Evolutionary conservation across 2,797 vertebrate species (phyloP), one percentile per base, ranked within the genome.

Genomic region (Pampus argenteus): DNA sequence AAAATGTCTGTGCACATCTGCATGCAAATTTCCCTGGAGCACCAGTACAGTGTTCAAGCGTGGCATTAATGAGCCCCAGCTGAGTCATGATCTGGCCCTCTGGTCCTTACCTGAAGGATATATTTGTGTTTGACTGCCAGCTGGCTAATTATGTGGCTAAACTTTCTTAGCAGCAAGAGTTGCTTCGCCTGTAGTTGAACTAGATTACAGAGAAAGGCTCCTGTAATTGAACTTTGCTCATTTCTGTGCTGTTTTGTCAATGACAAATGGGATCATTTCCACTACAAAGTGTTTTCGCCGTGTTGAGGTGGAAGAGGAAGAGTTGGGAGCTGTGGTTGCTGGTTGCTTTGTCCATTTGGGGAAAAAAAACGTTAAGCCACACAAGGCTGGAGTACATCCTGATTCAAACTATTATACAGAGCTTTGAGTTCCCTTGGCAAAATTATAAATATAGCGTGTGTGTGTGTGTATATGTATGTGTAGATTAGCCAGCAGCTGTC

Each of bases 401-500:
- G 38, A n/a, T 15, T 56, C 5, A 47, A 68, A n/a, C n/a, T n/a
- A n/a, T n/a, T n/a, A n/a, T n/a, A n/a, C 25, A 48, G 23, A 52
- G 28, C n/a, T 55, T 10, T 14, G 23, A 31, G 54, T 56, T 60
- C 36, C 15, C 44, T 6, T 2, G 0, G 22, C 20, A 20, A 58
- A 9, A 4, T 22, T 36, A n/a, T 29, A 45, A 4, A 49, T 18
- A 2, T 18, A 2, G 14, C 57, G 26, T 48, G 47, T 45, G 58
- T 56, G n/a, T 49, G 60, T 44, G 38, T 48, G 42, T 42, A 20
- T 13, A 23, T 66, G 42, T 56, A 22, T 74, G 58, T 61, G 42
- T 67, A 40, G 67, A 84, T 87, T 78, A 79, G 38, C 76, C 71
- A 66, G 55, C 75, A 88, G 79, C 78, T 81, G 77, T 36, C 5